Base-by-base conservation (phyloP, 2,797 vertebrate species). In the Trichosurus vulpecula region DNA sequence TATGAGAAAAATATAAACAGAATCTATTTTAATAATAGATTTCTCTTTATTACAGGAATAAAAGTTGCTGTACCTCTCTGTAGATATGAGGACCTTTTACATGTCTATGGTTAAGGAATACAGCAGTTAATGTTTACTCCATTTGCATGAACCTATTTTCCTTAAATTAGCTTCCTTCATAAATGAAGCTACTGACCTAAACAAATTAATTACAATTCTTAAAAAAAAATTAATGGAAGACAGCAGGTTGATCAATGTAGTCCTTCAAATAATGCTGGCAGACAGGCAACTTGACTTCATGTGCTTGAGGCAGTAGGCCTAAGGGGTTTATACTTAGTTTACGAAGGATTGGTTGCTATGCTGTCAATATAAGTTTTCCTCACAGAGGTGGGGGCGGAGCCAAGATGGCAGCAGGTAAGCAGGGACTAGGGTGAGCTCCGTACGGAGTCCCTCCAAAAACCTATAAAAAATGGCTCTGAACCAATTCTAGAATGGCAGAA, bases 11-110 rank as follows among this genome's bases (percentile, higher is more conserved):
- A 94, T 52, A 56, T 0, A 54, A 90, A 13, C 54, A 94, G 90
- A 94, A 92, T 41, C 51, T 87, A 66, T 56, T 90, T 95, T 94
- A 8, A 90, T 35, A 94, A 57, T 89, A 51, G 52, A 54, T 51
- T 94, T 91, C 11, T 13, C n/a, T 0, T 16, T 29, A 16, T 87
- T 57, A 35, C 81, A 58, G 89, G 12, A 95, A 35, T 25, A 30
- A 81, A 57, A 51, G 57, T 41, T 56, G 41, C 3, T 30, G 12
- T 13, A 30, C 55, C 9, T 41, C 19, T 52, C 74, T 66, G 51
- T 14, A 25, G 0, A 54, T 6, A 35, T 52, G 19, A n/a, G 1
- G 4, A 1, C 12, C 54, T 57, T 31, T 90, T 74, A 55, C 30
- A 91, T 55, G 29, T 95, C 92, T 90, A 52, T 3, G 6, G 4